Percentiles rank a stretch among this genome's conserved stretches.
Conservation (phyloP, 2,797 vertebrate species). For the Fundulus diaphanus region DNA sequence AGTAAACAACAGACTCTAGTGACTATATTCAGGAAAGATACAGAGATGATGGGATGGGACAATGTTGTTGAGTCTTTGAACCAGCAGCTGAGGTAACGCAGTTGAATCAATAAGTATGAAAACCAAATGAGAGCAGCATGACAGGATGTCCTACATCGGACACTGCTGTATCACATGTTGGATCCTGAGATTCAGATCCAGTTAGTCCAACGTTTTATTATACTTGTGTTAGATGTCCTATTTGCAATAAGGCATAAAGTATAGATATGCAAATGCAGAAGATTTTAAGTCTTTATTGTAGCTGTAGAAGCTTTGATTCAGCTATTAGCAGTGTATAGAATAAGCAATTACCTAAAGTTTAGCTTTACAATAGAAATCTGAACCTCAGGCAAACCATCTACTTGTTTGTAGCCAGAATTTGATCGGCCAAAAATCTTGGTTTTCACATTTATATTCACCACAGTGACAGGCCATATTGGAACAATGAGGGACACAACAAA, state of each 20-base stretch:
- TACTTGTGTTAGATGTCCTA: no score
- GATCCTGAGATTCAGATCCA: background rate
- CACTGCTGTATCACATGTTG: background rate
- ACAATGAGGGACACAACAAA: constrained; percentile 15
- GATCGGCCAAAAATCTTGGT: background rate
- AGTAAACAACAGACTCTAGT: background rate
- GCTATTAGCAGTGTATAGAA: background rate
- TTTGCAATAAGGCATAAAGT: no score
- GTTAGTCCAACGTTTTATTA: background rate
- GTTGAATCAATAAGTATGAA: background rate
- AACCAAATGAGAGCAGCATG: background rate
- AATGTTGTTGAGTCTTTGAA: constrained; percentile 9
- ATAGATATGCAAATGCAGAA: background rate
- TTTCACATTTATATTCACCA: constrained; percentile 10
- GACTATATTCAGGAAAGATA: constrained; percentile 9
- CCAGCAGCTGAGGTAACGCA: background rate
- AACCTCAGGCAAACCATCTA: background rate
- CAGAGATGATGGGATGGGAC: background rate
- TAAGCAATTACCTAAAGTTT: background rate
- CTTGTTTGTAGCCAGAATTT: background rate
- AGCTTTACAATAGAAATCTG: background rate
- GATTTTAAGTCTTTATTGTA: background rate
- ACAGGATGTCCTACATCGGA: background rate
- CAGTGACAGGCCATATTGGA: background rate
- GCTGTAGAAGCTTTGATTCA: background rate